A percentile compares a stretch with the other conserved stretches of the same genome.
Conservation (phyloP, 2,113 vertebrate genomes). For the Hemibagrus wyckioides region DNA sequence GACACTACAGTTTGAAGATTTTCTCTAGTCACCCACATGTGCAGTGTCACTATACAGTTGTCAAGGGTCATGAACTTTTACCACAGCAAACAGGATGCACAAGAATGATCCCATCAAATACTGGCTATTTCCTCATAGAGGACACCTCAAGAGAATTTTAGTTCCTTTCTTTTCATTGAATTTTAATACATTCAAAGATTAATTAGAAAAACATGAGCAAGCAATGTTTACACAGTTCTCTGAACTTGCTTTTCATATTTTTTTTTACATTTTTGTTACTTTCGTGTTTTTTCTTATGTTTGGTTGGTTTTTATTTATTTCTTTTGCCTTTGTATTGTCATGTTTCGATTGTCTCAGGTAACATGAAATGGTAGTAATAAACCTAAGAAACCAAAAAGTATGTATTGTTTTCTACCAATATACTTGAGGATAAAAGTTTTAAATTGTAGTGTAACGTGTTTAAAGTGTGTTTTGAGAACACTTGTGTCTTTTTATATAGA, state of each 20-base stretch:
- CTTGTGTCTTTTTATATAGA: neutral
- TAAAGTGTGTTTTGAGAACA: neutral
- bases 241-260: neutral
- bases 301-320: neutral
- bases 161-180: neutral
- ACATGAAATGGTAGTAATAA: neutral
- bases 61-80: neutral
- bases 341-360: neutral
- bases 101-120: constrained; percentile 2
- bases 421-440: neutral
- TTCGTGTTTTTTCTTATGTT: neutral
- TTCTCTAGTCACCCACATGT: neutral
- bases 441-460: neutral
- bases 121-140: neutral
- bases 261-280: neutral
- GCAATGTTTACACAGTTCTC: neutral
- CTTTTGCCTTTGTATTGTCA: neutral
- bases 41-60: neutral
- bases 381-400: neutral
- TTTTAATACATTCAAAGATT: neutral
- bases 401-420: neutral
- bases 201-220: neutral
- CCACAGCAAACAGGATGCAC: neutral
- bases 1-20: too few species aligned
- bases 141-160: neutral